Base-by-base conservation (phyloP, 2,797 vertebrate genomes). In the Channallabes apus region DNA sequence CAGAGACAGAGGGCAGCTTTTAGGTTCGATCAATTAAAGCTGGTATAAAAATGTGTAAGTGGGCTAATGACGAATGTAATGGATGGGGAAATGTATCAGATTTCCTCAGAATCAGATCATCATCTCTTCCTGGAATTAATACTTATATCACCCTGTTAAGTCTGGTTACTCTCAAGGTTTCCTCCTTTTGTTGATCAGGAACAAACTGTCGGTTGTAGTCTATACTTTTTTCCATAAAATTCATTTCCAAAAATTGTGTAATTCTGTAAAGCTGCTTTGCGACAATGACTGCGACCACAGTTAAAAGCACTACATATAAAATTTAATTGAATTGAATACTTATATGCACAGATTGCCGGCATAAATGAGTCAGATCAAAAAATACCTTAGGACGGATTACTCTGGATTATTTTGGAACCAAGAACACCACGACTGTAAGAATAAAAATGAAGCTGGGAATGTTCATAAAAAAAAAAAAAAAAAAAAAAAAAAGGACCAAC, bases 1-100 rank as follows among this genome's bases (percentile, higher is more conserved):
- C 0, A 79, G 75, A 89, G 75, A 62, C 75, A 90, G 56, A 89
- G 2, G 35, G 3, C 78, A 29, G 61, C 59, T 64, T 17, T 27
- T 6, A 79, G 58, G 24, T 38, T 77, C 35, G 54, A 18, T 18
- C 1, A 12, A 38, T 61, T 61, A 61, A 51, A 51, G 46, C 46
- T n/a, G 22, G 35, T 24, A 22, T 71, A 46, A 41, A 71, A 24
- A 71, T 14, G 41, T 3, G 17, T 29, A 68, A 35, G 35, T 24
- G 18, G 46, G 9, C 46, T 46, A 46, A 0, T 9, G 46, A 51
- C 46, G 46, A 12, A 12, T 3, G 11, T 35, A 69, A 8, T 14
- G 22, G 69, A 24, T 72, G 24, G 20, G 38, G 38, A 72, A 8
- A 51, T n/a, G 41, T 0, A 46, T 27, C 41, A 73, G 4, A 71